Conservation (phyloP, 2,113 vertebrate genomes). For the Ginglymostoma cirratum region DNA sequence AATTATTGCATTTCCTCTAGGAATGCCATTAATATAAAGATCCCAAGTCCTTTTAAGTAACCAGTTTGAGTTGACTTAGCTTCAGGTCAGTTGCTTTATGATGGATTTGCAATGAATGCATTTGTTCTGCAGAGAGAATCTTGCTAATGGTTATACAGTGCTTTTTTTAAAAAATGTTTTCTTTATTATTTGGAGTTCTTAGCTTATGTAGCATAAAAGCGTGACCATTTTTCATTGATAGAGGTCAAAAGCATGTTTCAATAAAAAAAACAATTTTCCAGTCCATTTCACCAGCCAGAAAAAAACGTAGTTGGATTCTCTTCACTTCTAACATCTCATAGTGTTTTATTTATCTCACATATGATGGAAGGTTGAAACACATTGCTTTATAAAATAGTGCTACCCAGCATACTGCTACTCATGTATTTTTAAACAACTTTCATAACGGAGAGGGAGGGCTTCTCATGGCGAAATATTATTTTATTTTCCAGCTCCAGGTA, state of each 20-base stretch:
- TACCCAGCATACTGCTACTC: background rate
- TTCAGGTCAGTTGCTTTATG: background rate
- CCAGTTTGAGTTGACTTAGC: background rate
- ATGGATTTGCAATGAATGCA: background rate
- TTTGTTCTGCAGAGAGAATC: slow-evolving; percentile 3
- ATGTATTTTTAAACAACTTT: slow-evolving; percentile 24
- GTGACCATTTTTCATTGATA: background rate
- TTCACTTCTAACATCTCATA: background rate
- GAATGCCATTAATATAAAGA: slow-evolving; percentile 8
- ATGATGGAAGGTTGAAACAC: slow-evolving; percentile 7
- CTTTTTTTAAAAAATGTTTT: background rate
- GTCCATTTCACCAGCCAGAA: slow-evolving; percentile 1
- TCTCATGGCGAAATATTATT: background rate
- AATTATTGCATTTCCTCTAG: background rate
- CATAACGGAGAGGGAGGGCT: background rate
- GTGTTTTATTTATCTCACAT: slow-evolving; percentile 8
- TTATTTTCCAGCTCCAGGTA: background rate
- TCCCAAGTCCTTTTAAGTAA: background rate
- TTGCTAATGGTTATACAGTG: background rate
- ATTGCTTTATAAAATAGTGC: background rate
- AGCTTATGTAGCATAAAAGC: background rate
- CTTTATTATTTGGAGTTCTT: background rate
- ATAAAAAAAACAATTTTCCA: background rate
- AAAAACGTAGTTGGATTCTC: background rate
- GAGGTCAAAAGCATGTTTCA: slow-evolving; percentile 17